Percentiles rank a stretch among this genome's conserved stretches.
Evolutionary conservation across 2,797 vertebrate species (phyloP).

Genomic region (Lutjanus campechanus): DNA sequence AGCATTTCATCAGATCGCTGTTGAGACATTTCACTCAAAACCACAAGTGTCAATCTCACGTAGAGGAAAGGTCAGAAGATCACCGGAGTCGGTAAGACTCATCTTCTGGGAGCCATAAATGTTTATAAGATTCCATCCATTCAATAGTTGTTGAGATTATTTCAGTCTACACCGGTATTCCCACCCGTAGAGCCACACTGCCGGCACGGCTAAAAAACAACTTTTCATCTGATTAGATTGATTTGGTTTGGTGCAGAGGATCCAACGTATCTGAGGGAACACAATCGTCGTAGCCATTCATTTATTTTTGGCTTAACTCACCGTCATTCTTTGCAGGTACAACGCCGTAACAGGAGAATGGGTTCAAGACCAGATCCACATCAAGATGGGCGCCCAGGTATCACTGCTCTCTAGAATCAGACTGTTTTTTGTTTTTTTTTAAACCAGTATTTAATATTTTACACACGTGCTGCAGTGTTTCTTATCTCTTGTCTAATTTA

Average conservation of each 20-base stretch:
- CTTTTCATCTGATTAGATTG: not conserved
- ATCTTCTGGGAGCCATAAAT: not conserved
- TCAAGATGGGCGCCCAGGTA: constrained; percentile 97
- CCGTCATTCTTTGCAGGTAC: constrained; percentile 86
- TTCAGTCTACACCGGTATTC: not conserved
- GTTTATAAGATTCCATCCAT: not conserved
- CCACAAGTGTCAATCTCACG: too few species aligned
- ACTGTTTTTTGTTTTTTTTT: not conserved
- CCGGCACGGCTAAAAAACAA: not conserved
- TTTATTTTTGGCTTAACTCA: not conserved
- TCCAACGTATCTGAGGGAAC: not conserved
- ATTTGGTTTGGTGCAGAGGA: not conserved
- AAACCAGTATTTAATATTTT: not conserved
- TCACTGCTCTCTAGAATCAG: not conserved
- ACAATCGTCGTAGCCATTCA: not conserved
- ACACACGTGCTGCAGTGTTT: not conserved
- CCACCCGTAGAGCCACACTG: not conserved
- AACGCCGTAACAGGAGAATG: constrained; percentile 93
- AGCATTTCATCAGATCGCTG: too few species aligned
- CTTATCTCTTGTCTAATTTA: not conserved
- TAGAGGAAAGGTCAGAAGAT: too few species aligned
- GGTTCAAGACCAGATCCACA: constrained; percentile 92
- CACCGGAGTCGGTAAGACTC: too few species aligned
- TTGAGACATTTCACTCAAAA: too few species aligned
- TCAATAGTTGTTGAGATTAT: not conserved